Base-by-base conservation (phyloP, 2,888 invertebrate genomes). In the Dione juno region DNA sequence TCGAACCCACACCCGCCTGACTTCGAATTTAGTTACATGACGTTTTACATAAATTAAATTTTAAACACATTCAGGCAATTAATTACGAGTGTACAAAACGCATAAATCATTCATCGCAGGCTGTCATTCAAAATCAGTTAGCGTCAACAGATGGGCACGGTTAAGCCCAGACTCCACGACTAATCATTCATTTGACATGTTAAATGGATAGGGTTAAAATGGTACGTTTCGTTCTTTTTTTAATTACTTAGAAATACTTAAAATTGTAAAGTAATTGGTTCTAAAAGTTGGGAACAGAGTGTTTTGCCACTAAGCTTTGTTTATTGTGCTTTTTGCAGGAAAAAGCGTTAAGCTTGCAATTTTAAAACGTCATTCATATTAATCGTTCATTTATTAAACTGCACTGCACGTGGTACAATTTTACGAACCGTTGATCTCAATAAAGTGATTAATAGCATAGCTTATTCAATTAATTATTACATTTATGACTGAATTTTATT, bases 41-140 rank as follows among this genome's bases (percentile, higher is more conserved):
- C 19, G 10, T 50, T 16, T 3, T 10, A 48, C 48, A 48, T 11
- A 48, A 19, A 1, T 16, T 50, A 50, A 54, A 6, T 35, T 35
- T 57, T 37, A 37, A 57, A 57, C 37, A 57, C 11, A 61, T 21
- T 10, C 45, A 35, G 61, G 43, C 45, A 61, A 61, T 45, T 45
- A 10, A 61, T 61, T 35, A 45, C n/a, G 61, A 28, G 16, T 35
- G 45, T 61, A 28, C 6, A 28, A 61, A 57, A 45, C 61, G n/a
- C 45, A 61, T 61, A 61, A 28, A 61, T 61, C 61, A 61, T 61
- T 61, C 61, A 45, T 61, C 45, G 21, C 59, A 35, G 28, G n/a
- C 14, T 61, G 61, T 35, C 61, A 61, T 61, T 61, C 61, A 61
- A 61, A 61, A 45, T 61, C 61, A 45, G 43, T 45, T 61, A 61